Percentiles rank a stretch among this genome's conserved stretches.
Evolutionary conservation across 2,797 vertebrate genomes (phyloP).

Genomic region (Characodon lateralis): DNA sequence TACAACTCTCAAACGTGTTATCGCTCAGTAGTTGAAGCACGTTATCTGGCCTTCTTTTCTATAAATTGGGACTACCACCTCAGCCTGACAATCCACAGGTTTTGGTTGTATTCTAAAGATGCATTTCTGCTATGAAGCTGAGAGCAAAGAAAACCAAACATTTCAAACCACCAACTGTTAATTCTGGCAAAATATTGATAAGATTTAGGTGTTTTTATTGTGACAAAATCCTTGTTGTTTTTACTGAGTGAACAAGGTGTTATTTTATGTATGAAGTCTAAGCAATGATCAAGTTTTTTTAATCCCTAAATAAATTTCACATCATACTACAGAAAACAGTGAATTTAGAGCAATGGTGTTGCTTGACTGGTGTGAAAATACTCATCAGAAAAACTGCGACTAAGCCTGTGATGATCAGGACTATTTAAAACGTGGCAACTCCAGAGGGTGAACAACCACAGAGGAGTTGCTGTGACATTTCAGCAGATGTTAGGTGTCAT

Average conservation of each 20-base stretch:
- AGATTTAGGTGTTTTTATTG: constrained; percentile 7
- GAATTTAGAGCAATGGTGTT: constrained; percentile 48
- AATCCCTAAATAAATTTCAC: constrained; percentile 29
- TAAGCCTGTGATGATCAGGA: constrained; percentile 46
- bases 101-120: no score
- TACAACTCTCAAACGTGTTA: background rate
- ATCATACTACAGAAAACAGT: constrained; percentile 40
- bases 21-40: no score
- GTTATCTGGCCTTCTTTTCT: no score
- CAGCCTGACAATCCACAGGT: no score
- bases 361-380: constrained; percentile 51
- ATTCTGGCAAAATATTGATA: background rate
- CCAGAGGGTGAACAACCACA: constrained; percentile 29
- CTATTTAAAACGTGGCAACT: constrained; percentile 58
- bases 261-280: constrained; percentile 23
- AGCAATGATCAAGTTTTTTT: constrained; percentile 23
- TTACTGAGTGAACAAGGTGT: constrained; percentile 27
- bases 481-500: constrained; percentile 55
- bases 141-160: constrained; percentile 28
- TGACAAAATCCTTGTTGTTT: constrained; percentile 24
- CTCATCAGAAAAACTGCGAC: constrained; percentile 32
- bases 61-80: no score
- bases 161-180: constrained; percentile 4
- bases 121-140: constrained; percentile 28
- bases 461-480: constrained; percentile 29